Conservation (phyloP, 1,140 invertebrate genomes). For the Sminthurinus signatus region DNA sequence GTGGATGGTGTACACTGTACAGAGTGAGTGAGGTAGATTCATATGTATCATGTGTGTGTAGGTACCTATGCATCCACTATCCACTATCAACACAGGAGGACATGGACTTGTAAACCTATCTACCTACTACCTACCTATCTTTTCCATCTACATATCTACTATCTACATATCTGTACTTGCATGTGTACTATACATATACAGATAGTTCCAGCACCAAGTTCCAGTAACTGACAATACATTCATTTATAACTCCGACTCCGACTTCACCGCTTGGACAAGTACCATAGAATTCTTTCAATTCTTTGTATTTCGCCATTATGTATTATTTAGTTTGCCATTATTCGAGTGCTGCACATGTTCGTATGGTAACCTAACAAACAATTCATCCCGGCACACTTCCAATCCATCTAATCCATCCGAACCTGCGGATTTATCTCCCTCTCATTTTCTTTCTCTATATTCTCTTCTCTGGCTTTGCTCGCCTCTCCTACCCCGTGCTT, state of each 20-base stretch:
- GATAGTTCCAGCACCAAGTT: too few species aligned
- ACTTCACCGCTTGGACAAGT: slow-evolving; percentile 31
- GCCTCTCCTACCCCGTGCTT: too few species aligned
- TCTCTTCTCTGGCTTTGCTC: background rate
- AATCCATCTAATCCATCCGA: too few species aligned
- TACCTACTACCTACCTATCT: too few species aligned
- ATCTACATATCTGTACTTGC: background rate
- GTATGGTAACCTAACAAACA: too few species aligned
- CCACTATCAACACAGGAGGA: too few species aligned
- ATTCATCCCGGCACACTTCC: slow-evolving; percentile 5
- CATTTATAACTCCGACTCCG: slow-evolving; percentile 31
- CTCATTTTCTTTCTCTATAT: background rate
- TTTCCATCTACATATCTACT: background rate
- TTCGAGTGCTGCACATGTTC: slow-evolving; percentile 24
- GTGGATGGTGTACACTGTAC: too few species aligned
- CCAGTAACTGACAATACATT: slow-evolving; percentile 3
- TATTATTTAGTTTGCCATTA: slow-evolving; percentile 3
- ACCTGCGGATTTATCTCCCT: slow-evolving; percentile 4
- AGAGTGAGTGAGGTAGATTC: too few species aligned
- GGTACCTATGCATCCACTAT: background rate
- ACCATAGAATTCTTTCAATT: slow-evolving; percentile 25
- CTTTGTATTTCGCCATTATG: slow-evolving; percentile 22
- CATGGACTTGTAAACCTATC: too few species aligned
- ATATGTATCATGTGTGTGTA: too few species aligned
- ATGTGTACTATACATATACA: background rate